phyloP scores from a whole-genome alignment of 2,113 vertebrate species.

The Chelonoidis abingdonii region DNA sequence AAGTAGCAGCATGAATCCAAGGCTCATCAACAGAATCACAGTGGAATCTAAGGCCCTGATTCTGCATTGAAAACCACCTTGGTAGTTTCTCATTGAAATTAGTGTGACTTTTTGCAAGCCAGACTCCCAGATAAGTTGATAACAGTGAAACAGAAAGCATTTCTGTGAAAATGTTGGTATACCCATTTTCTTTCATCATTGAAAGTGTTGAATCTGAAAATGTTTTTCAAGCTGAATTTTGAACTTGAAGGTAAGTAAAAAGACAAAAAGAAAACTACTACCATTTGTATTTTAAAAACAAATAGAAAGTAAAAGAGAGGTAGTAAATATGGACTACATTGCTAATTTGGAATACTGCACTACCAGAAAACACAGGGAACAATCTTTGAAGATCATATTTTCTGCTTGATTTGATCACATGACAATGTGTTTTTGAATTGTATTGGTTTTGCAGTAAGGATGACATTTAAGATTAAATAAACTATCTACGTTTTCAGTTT shows the following conservation, averaged over 20 bases:
- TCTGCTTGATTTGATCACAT: background rate
- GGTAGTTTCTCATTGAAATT: background rate
- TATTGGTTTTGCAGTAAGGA: background rate
- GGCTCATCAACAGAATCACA: slow-evolving; percentile 15
- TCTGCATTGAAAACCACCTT: background rate
- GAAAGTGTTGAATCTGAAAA: no score
- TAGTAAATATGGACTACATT: background rate
- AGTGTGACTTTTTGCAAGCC: background rate
- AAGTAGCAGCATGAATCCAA: background rate
- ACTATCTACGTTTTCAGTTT: background rate
- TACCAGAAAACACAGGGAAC: background rate
- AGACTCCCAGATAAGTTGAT: background rate
- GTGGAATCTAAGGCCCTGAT: slow-evolving; percentile 7
- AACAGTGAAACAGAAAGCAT: no score
- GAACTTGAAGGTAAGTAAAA: no score
- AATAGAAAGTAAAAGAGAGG: background rate
- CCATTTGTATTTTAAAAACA: no score
- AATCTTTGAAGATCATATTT: background rate
- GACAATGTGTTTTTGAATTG: background rate
- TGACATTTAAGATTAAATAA: background rate
- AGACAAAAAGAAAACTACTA: no score
- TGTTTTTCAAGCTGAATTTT: no score
- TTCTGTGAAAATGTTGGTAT: no score
- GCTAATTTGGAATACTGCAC: background rate
- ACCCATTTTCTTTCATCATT: no score